Base-by-base conservation (phyloP, 1,140 invertebrate species). In the Ruditapes philippinarum region DNA sequence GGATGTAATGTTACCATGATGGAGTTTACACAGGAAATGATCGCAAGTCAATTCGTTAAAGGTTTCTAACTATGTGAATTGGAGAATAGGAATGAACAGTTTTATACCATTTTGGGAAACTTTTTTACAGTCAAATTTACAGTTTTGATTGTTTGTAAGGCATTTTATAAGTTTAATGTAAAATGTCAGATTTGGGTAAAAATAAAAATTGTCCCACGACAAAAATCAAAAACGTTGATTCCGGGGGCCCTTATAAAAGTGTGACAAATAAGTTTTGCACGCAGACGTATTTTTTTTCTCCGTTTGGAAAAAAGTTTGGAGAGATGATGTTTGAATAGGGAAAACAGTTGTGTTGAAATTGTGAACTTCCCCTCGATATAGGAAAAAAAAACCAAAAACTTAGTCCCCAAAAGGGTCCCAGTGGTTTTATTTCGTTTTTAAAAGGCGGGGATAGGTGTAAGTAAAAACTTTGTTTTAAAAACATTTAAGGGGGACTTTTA, bases 341-440 rank as follows among this genome's bases (percentile, higher is more conserved):
- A n/a, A n/a, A n/a, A 62, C 97, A 98, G 91, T 95, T 99, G 92
- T 97, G 99, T 22, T 97, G 97, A 96, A 98, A 99, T 95, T 97
- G 98, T 11, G 99, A 99, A 96, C 96, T 97, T 89, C 99, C 99
- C 33, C 99, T 99, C 93, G 98, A 99, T 93, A 97, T 98, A 96
- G 98, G 98, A 73, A 98, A 99, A n/a, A n/a, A 42, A 94, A 97
- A 95, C 99, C 99, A 0, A 98, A n/a, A 99, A 96, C 97, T 99
- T 92, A 99, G 99, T 96, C 98, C 98, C n/a, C n/a, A n/a, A 94
- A 96, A 97, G 96, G 99, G 99, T 25, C 99, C 99, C 42, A 99
- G 99, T 96, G 99, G 99, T 14, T 99, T 94, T 99, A 99, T 96
- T 99, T 99, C 97, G 98, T 99, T 80, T 99, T 99, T 96, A 98